Percentiles rank a stretch among this genome's conserved stretches.
Evolutionary conservation across 2,797 vertebrate species (phyloP).

Genomic region (Podarcis lilfordi): DNA sequence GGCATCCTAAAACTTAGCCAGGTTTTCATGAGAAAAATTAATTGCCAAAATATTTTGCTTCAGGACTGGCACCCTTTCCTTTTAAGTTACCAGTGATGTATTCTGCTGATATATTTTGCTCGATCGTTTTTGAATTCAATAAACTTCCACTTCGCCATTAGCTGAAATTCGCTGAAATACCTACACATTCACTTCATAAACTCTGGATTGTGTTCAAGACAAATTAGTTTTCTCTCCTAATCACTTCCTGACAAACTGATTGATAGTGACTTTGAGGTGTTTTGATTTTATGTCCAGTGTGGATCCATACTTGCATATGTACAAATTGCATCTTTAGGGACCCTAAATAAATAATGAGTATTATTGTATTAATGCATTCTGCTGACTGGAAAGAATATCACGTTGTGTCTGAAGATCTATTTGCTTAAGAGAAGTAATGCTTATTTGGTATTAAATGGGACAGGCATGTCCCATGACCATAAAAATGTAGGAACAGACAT

Average conservation of each 20-base stretch:
- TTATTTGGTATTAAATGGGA: neutral
- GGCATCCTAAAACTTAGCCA: neutral
- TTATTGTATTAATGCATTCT: neutral
- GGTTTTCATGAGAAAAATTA: neutral
- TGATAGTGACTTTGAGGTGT: neutral
- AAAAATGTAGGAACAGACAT: neutral
- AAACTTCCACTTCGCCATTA: neutral
- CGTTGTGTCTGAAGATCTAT: neutral
- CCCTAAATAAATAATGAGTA: conserved; percentile 17
- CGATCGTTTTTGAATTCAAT: neutral
- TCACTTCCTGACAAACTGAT: neutral
- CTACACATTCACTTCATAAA: neutral
- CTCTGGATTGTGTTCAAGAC: neutral
- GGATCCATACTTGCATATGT: neutral
- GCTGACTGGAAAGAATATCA: neutral
- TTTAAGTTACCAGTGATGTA: neutral
- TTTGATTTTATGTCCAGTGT: conserved; percentile 15
- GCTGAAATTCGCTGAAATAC: neutral
- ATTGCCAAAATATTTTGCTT: neutral
- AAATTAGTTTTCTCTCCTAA: neutral
- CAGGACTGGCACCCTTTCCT: neutral
- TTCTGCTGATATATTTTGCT: neutral
- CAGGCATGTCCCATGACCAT: neutral
- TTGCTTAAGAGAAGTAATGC: fast-evolving
- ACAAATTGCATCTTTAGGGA: neutral